These are phyloP conservation scores for Siphamia tubifer DNA, from an alignment of 2,113 vertebrate genomes.

Conservation along the genomic window DNA sequence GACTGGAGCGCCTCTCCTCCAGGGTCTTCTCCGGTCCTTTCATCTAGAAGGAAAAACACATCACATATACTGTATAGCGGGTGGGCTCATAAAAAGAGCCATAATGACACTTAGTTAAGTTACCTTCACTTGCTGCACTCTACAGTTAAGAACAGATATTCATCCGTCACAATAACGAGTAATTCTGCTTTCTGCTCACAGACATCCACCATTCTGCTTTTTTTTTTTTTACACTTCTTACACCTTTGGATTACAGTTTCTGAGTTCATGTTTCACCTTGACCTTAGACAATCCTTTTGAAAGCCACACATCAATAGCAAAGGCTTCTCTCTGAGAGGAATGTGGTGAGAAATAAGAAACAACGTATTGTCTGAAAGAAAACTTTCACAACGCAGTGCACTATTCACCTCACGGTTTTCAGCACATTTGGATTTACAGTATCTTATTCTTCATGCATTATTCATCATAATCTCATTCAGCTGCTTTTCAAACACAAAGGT, in stretches of 20 bases:
- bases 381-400: constrained; percentile 41
- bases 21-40: constrained; percentile 90
- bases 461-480: constrained; percentile 36
- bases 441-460: constrained; percentile 45
- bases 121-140: not conserved
- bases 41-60: constrained; percentile 50
- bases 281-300: constrained; percentile 52
- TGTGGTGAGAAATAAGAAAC: constrained; percentile 20
- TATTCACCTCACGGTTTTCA: constrained; percentile 53
- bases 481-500: constrained; percentile 33
- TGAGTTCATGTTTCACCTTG: constrained; percentile 55
- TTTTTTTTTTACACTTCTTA: constrained; percentile 9
- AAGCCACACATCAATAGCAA: constrained; percentile 57
- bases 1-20: constrained; percentile 91
- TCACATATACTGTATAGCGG: not conserved
- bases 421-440: constrained; percentile 42
- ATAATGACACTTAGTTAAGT: not conserved
- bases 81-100: not conserved
- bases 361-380: constrained; percentile 39
- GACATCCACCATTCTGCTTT: not conserved
- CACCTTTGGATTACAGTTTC: constrained; percentile 33
- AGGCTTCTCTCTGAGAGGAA: constrained; percentile 22
- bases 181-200: constrained; percentile 4
- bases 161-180: not conserved
- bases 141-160: constrained; percentile 1